A percentile compares a stretch with the other conserved stretches of the same genome.
Evolutionary conservation across 1,140 invertebrate species (phyloP).

Genomic region (Gonatopus flavifemur): DNA sequence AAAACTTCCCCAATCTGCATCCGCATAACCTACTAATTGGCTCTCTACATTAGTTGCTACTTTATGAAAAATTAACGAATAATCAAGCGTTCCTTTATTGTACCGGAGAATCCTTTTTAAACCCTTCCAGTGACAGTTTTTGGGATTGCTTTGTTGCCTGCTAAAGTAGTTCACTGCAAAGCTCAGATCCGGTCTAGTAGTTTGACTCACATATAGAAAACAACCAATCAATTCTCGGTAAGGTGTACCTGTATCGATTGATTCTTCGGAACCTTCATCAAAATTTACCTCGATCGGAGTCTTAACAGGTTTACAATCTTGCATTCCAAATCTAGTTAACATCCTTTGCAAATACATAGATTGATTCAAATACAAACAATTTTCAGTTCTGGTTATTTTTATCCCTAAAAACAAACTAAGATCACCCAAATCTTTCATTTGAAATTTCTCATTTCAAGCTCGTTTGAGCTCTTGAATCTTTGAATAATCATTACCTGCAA

Average conservation of each 20-base stretch:
- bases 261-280: not conserved
- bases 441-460: not conserved
- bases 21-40: conserved; percentile 17
- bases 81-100: not conserved
- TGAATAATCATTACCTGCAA: conserved; percentile 14
- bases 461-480: conserved; percentile 11
- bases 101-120: not conserved
- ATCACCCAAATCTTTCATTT: not conserved
- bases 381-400: conserved; percentile 22
- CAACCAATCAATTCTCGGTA: not conserved
- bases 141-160: not conserved
- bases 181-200: not conserved
- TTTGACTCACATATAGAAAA: not conserved
- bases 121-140: not conserved
- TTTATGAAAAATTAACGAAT: not conserved
- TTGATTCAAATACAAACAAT: conserved; percentile 22
- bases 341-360: conserved; percentile 21
- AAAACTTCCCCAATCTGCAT: conserved; percentile 33
- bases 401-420: conserved; percentile 27
- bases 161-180: not conserved
- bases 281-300: conserved; percentile 18
- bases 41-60: not conserved
- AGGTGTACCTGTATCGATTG: not conserved
- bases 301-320: conserved; percentile 16
- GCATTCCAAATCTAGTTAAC: conserved; percentile 28